Evolutionary conservation across 1,140 invertebrate species (phyloP), one percentile per base, ranked within the genome.

Genomic region (Pectinophora gossypiella): DNA sequence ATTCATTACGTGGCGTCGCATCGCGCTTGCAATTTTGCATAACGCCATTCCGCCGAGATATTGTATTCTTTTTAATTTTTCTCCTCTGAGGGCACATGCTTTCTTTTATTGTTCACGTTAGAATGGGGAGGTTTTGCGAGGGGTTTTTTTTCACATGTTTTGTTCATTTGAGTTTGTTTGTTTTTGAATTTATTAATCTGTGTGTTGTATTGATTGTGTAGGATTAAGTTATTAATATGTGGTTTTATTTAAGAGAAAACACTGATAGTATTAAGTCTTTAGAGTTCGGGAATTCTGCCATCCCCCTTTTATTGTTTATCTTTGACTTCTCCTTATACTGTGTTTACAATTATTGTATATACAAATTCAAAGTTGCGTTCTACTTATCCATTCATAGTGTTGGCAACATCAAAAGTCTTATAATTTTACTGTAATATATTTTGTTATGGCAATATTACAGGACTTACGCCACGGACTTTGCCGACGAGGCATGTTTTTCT

Each of bases 11-110:
- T n/a, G n/a, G n/a, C n/a, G n/a, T n/a, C 61, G 58, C 65, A 66
- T 49, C 50, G 50, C 58, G 56, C 56, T n/a, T 62, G 60, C 63
- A 68, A 61, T 68, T 74, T 72, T 72, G 64, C 62, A 64, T 68
- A 64, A 54, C 60, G 60, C 49, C 43, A 27, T 57, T 46, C 36
- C 4, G 13, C n/a, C n/a, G 36, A 38, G 7, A 38, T 38, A 38
- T 38, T 38, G 13, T 5, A 15, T 38, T 38, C 13, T 38, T 38
- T 38, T 38, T 15, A 27, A 27, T 27, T 12, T 27, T 27, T 27
- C 5, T 27, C 12, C 12, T 12, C 12, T 6, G 5, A 27, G 23
- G 23, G 23, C 23, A 27, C 23, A n/a, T 27, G 5, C 12, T 27
- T 27, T 6, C 12, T 27, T 27, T 12, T 27, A 12, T 27, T 27